These are phyloP conservation scores for Polydrusus cervinus DNA, from an alignment of 2,888 invertebrate species.

Conservation along the genomic window DNA sequence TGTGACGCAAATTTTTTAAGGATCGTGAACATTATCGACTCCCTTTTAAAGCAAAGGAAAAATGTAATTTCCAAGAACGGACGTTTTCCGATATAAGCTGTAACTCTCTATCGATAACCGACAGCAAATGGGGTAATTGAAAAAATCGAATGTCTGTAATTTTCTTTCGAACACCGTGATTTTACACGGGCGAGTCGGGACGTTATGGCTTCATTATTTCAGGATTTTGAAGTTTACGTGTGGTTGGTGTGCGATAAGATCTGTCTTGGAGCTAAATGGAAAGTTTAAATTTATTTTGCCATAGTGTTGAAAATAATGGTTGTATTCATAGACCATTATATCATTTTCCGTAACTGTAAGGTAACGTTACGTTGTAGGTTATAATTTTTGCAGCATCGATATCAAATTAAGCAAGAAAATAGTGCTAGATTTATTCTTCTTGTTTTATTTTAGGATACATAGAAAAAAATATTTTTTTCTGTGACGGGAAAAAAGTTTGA, in stretches of 20 bases:
- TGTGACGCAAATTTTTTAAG: no score
- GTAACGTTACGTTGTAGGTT: background rate
- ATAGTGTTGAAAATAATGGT: constrained; percentile 22
- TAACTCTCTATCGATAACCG: constrained; percentile 30
- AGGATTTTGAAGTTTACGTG: constrained; percentile 26
- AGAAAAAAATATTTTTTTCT: no score
- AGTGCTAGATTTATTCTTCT: no score
- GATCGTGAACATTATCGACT: no score
- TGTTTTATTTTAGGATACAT: no score
- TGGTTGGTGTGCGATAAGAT: constrained; percentile 20
- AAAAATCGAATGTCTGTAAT: constrained; percentile 41
- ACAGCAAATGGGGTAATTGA: constrained; percentile 32
- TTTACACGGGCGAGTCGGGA: constrained; percentile 32
- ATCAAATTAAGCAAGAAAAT: no score
- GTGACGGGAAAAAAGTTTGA: no score
- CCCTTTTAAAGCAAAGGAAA: no score
- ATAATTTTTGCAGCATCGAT: background rate
- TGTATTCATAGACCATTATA: constrained; percentile 4
- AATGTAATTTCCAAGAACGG: background rate
- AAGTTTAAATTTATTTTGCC: constrained; percentile 23
- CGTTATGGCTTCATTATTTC: constrained; percentile 40
- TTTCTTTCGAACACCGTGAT: constrained; percentile 39
- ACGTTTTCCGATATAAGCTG: background rate
- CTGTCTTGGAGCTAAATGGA: constrained; percentile 27
- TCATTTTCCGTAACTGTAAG: background rate